Evolutionary conservation across 37 sponge, comb jelly and placozoan genomes (phyloP).

Genomic region (Spongia lamella): DNA sequence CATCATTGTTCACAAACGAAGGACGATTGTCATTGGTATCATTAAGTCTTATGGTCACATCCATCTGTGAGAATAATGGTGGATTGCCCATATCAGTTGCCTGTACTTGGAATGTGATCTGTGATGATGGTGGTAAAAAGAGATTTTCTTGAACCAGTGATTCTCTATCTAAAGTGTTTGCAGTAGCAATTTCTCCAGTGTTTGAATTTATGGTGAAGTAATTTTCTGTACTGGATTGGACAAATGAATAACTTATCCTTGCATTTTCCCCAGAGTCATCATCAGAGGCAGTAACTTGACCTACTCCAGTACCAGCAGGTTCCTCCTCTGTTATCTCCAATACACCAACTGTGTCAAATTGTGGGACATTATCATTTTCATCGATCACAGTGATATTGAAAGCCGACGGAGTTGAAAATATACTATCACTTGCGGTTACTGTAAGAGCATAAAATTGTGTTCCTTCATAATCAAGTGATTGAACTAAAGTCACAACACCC

Average conservation of each 20-base stretch:
- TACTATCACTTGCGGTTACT: conserved; percentile 12
- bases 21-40: conserved; percentile 81
- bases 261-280: conserved; percentile 30
- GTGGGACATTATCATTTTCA: neutral
- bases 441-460: conserved; percentile 6
- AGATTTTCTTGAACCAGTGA: conserved; percentile 3
- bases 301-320: conserved; percentile 17
- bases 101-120: conserved; percentile 17
- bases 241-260: conserved; percentile 31
- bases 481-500: conserved; percentile 47
- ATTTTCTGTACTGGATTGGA: conserved; percentile 23
- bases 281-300: conserved; percentile 51
- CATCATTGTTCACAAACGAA: neutral
- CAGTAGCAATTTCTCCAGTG: conserved; percentile 68
- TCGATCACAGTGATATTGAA: conserved; percentile 15
- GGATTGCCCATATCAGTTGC: conserved; percentile 27
- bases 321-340: conserved; percentile 26
- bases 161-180: conserved; percentile 64
- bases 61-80: too few relatives aligned
- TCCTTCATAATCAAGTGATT: conserved; percentile 10
- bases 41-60: neutral
- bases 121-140: conserved; percentile 32
- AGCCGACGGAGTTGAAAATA: neutral
- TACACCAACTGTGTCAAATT: neutral
- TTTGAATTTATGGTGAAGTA: conserved; percentile 31